Base-by-base conservation (phyloP, 2,113 vertebrate genomes). In the Lontra canadensis region DNA sequence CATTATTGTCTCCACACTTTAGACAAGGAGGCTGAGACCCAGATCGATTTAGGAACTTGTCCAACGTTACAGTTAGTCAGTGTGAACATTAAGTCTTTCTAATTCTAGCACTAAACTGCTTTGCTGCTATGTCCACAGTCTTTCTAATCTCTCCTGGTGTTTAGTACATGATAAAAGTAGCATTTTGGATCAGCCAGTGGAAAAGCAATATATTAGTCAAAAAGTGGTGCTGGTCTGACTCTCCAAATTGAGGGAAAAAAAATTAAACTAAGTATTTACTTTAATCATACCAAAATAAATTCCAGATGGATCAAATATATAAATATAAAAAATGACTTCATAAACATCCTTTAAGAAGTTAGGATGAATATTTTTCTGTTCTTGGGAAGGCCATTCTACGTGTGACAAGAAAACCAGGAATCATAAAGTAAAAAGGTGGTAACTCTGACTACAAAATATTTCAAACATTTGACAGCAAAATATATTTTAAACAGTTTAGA, bases 221-320 rank as follows among this genome's bases (percentile, higher is more conserved):
- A 73, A 91, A 82, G 14, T 57, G 26, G 47, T 95, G 6, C n/a
- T 89, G 1, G 49, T 9, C 7, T 94, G 88, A 88, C 69, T 59
- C n/a, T 55, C 52, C n/a, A 97, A 39, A 85, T 83, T 57, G 21
- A 34, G 39, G 39, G 4, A 4, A 71, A 87, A 87, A 82, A 96
- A 78, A 74, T 63, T 81, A 74, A 86, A 55, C 73, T 71, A 42
- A 84, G 52, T 57, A 86, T 90, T 93, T 95, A 47, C 17, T 71
- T 83, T 29, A 94, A 34, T 94, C 61, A 76, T 76, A 84, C 6
- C 7, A 63, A 93, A 78, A 94, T 97, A 65, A 87, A 83, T 95
- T 97, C 74, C n/a, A 92, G 61, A 73, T 95, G 57, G 31, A 89
- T 89, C 49, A 96, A 88, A 95, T 85, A 78, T 47, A 71, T 86